A percentile compares a stretch with the other conserved stretches of the same genome.
phyloP scores from a whole-genome alignment of 1,140 invertebrate species.

The Monomorium pharaonis region DNA sequence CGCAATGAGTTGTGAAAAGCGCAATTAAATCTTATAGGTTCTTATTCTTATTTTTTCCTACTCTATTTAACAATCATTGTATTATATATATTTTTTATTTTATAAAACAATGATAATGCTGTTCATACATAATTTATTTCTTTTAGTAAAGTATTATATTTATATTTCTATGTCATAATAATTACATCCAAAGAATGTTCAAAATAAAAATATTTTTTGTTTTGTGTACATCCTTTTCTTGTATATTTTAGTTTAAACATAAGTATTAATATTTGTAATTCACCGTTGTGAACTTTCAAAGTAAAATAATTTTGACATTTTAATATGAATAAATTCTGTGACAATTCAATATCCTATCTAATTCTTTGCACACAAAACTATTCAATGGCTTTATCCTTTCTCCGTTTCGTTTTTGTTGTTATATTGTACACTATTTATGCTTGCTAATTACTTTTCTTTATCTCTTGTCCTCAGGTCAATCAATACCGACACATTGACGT shows the following conservation, averaged over 20 bases:
- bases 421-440: neutral
- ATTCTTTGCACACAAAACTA: neutral
- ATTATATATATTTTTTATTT: too few species aligned
- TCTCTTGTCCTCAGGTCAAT: neutral
- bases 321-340: neutral
- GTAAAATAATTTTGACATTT: neutral
- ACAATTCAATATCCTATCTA: neutral
- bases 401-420: neutral
- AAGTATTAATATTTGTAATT: neutral
- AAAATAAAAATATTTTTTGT: too few species aligned
- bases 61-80: too few species aligned
- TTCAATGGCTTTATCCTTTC: neutral
- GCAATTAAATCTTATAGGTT: neutral
- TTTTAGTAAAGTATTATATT: too few species aligned
- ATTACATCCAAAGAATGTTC: too few species aligned
- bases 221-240: neutral
- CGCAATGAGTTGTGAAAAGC: neutral
- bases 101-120: too few species aligned
- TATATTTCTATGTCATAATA: too few species aligned
- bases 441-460: conserved; percentile 6
- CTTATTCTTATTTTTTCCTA: too few species aligned
- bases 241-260: neutral
- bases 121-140: too few species aligned
- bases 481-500: neutral
- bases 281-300: neutral